Base-by-base conservation (phyloP, 37 sponge, comb jelly and placozoan species). In the Mnemiopsis leidyi region DNA sequence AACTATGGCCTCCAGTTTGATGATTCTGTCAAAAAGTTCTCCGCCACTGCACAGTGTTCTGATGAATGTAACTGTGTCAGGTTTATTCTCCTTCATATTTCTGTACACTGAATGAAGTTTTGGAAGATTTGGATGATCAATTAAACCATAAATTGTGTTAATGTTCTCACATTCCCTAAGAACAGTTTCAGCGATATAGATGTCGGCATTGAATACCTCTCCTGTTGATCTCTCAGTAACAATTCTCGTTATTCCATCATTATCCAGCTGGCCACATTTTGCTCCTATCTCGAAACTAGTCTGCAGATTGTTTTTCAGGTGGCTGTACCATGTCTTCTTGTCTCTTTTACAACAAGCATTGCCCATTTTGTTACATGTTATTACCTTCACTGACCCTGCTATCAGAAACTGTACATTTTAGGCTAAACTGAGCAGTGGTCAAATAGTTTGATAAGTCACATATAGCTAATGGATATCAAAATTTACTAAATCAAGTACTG, bases 21-120 rank as follows among this genome's bases (percentile, higher is more conserved):
- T 20, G 9, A 77, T 77, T 18, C 26, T 77, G 35, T 77, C 79
- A 77, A 77, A 77, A 18, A 77, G 79, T 26, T 77, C 79, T 48
- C 61, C 61, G 5, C 61, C 61, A 48, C 9, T 13, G 61, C 61
- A 48, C 5, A 18, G 61, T 48, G 61, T 48, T 48, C 61, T 48
- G 5, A 48, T 13, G 13, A 48, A 48, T 48, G 61, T 48, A 48
- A 48, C 61, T 5, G 5, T 48, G 61, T 48, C 61, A 18, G 61
- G 61, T 13, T 48, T 48, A 18, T 48, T 48, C 13, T 13, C 61
- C 61, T 48, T 48, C 61, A 48, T 48, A 13, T 48, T 48, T 13
- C 61, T 48, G 61, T 48, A 48, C 61, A 48, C 61, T 48, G 61
- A 5, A 18, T 48, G 9, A 48, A 48, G 61, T 13, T 48, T 48